These are phyloP conservation scores for Proctacanthus coquilletti DNA, from an alignment of 1,140 invertebrate species.

Conservation along the genomic window DNA sequence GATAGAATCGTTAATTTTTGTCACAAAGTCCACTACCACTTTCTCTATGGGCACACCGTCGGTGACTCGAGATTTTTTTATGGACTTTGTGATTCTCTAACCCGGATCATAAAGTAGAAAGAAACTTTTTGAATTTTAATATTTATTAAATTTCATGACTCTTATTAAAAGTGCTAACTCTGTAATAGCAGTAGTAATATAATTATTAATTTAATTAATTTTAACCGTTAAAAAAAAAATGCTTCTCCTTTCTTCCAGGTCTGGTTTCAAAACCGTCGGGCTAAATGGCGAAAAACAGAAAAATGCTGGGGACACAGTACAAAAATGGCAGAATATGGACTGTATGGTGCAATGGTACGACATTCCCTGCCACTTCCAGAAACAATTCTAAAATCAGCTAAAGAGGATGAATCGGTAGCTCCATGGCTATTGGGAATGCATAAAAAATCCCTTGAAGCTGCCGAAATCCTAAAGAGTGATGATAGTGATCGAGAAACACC, in stretches of 20 bases:
- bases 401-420: conserved; percentile 87
- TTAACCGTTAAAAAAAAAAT: no score
- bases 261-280: conserved; percentile 69
- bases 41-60: no score
- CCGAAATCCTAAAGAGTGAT: conserved; percentile 78
- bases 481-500: conserved; percentile 50
- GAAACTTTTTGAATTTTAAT: no score
- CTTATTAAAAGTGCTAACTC: no score
- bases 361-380: conserved; percentile 95
- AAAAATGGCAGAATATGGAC: conserved; percentile 98
- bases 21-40: no score
- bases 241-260: conserved; percentile 19
- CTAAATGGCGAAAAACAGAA: conserved; percentile 98
- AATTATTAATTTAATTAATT: no score
- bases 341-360: conserved; percentile 98
- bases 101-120: no score
- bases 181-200: no score
- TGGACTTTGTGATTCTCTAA: no score
- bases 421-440: conserved; percentile 98
- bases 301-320: conserved; percentile 99
- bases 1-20: no score
- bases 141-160: no score
- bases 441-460: conserved; percentile 92
- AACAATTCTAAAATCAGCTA: conserved; percentile 91
- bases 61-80: no score